Conservation (phyloP, 2,888 invertebrate species). For the Thymelicus acteon region DNA sequence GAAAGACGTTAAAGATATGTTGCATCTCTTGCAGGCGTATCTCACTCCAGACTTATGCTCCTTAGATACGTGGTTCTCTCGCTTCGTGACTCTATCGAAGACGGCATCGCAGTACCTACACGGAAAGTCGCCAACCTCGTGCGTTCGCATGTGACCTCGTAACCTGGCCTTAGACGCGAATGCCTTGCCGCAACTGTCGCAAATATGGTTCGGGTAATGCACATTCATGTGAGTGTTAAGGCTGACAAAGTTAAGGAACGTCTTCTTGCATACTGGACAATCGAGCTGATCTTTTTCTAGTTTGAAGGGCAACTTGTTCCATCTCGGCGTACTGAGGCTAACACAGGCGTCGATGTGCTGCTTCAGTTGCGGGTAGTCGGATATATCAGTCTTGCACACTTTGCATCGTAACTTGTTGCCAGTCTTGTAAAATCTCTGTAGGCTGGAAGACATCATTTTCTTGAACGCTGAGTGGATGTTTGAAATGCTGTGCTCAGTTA, state of each 20-base stretch:
- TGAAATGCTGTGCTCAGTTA: constrained; percentile 58
- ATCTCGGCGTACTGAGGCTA: constrained; percentile 52
- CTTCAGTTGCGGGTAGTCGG: constrained; percentile 60
- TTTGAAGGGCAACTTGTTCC: constrained; percentile 74
- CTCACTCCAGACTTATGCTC: constrained; percentile 75
- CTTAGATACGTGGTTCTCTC: constrained; percentile 77
- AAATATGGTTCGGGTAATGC: constrained; percentile 80
- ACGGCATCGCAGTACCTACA: constrained; percentile 70
- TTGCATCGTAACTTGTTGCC: constrained; percentile 62
- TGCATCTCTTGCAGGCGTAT: constrained; percentile 74
- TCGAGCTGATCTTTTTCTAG: constrained; percentile 76
- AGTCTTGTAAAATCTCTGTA: constrained; percentile 63
- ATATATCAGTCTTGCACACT: constrained; percentile 64
- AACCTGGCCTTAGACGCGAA: constrained; percentile 81
- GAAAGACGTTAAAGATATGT: constrained; percentile 71
- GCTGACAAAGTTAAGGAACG: constrained; percentile 72
- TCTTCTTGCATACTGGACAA: constrained; percentile 74
- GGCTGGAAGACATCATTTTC: constrained; percentile 66
- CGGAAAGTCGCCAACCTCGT: constrained; percentile 76
- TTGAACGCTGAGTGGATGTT: constrained; percentile 68
- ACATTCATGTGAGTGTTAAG: constrained; percentile 81
- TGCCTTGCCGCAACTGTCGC: constrained; percentile 81
- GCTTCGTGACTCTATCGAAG: constrained; percentile 73
- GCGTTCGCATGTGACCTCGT: constrained; percentile 79
- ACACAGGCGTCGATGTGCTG: constrained; percentile 65